Evolutionary conservation across 2,797 vertebrate genomes (phyloP).

Genomic region (Phrynocephalus forsythii): DNA sequence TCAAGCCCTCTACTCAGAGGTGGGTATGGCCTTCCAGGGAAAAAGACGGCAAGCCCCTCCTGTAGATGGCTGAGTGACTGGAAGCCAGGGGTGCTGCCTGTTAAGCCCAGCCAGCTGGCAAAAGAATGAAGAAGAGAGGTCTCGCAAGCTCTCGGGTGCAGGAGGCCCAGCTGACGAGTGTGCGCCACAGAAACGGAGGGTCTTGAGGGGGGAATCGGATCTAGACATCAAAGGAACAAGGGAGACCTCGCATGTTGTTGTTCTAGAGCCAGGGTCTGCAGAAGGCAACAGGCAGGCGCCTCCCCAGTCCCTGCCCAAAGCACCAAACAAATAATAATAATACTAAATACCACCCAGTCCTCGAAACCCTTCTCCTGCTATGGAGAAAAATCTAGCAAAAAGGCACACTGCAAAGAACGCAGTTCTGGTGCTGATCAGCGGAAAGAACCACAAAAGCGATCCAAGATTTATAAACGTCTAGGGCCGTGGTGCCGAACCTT

Average conservation of each 20-base stretch:
- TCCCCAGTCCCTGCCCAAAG: no score
- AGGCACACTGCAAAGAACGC: background rate
- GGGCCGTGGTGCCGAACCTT: background rate
- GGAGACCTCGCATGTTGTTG: background rate
- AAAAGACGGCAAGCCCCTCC: background rate
- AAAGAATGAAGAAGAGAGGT: background rate
- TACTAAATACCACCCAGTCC: no score
- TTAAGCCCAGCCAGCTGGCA: conserved; percentile 1
- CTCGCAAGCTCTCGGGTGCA: background rate
- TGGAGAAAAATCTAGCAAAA: no score
- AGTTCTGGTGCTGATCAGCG: background rate
- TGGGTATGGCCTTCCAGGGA: background rate
- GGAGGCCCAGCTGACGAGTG: background rate
- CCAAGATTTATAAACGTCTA: background rate
- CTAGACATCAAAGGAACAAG: background rate
- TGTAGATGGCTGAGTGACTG: background rate
- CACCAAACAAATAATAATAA: no score
- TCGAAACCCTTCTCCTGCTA: background rate
- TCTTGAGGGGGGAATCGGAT: background rate
- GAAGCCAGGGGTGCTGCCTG: background rate
- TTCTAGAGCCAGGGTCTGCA: background rate
- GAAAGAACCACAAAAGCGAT: background rate
- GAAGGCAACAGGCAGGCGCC: background rate
- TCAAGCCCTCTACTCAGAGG: background rate
- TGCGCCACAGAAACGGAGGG: background rate